phyloP scores from a whole-genome alignment of 2,797 vertebrate species.

The Acanthurus leucopareius region DNA sequence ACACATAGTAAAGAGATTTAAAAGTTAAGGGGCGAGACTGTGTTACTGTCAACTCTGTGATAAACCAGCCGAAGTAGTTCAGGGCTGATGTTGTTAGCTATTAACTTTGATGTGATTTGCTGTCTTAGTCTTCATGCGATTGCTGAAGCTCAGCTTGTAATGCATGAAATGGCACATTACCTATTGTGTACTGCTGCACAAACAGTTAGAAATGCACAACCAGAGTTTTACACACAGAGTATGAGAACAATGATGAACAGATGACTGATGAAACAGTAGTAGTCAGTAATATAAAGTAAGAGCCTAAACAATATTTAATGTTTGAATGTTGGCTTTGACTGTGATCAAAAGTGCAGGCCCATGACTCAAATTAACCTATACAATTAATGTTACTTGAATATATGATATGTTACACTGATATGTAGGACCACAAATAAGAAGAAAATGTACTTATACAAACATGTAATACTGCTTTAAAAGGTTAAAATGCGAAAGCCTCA shows the following conservation, averaged over 20 bases:
- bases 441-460: too few relatives aligned
- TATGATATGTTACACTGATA: not conserved
- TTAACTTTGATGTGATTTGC: constrained; percentile 33
- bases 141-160: constrained; percentile 15
- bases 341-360: not conserved
- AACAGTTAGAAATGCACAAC: constrained; percentile 2
- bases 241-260: not conserved
- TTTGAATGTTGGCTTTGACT: not conserved
- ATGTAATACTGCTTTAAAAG: too few relatives aligned
- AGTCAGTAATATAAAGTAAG: not conserved
- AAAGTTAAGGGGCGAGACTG: constrained; percentile 16
- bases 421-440: not conserved
- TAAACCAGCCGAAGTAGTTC: constrained; percentile 29
- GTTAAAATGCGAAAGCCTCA: too few relatives aligned
- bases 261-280: not conserved
- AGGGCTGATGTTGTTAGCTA: constrained; percentile 28
- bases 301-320: constrained; percentile 1
- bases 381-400: not conserved
- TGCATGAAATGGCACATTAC: constrained; percentile 19
- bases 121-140: constrained; percentile 40
- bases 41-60: not conserved
- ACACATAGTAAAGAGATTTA: constrained; percentile 1
- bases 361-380: not conserved
- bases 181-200: not conserved
- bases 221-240: constrained; percentile 13